These are phyloP conservation scores for Synergus umbraculus DNA, from an alignment of 2,888 invertebrate species.

Conservation along the genomic window DNA sequence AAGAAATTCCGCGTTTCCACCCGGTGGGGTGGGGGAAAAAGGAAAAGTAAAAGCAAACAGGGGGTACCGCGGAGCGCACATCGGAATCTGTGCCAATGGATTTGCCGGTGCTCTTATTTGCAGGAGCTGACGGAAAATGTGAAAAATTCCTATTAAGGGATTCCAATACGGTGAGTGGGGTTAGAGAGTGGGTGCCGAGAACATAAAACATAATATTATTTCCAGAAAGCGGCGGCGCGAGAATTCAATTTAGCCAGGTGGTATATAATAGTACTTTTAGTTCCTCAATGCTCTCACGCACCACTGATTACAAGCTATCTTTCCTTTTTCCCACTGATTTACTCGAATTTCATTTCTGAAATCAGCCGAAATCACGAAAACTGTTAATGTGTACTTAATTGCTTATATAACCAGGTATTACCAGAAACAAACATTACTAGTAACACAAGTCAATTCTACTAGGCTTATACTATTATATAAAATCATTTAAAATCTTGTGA, in stretches of 20 bases:
- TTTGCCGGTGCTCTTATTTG: slow-evolving; percentile 68
- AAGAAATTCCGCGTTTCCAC: slow-evolving; percentile 42
- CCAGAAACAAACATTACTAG: no score
- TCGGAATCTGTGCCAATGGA: slow-evolving; percentile 70
- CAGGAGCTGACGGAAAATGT: slow-evolving; percentile 71
- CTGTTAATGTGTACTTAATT: background rate
- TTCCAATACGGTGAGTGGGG: slow-evolving; percentile 68
- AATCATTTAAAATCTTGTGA: no score
- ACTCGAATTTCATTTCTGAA: background rate
- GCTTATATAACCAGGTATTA: no score
- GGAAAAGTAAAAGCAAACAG: slow-evolving; percentile 40
- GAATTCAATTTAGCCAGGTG: slow-evolving; percentile 70
- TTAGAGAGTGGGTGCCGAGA: slow-evolving; percentile 62
- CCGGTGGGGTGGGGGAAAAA: background rate
- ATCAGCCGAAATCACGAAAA: background rate
- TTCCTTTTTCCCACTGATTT: slow-evolving; percentile 7
- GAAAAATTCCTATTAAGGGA: slow-evolving; percentile 75
- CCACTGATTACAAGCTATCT: background rate
- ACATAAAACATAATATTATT: slow-evolving; percentile 75
- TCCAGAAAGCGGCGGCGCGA: slow-evolving; percentile 69
- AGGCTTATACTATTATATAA: no score
- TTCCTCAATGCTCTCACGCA: slow-evolving; percentile 23
- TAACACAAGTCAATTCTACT: no score
- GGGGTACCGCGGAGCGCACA: slow-evolving; percentile 45
- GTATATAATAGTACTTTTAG: slow-evolving; percentile 23